Percentiles rank a stretch among this genome's conserved stretches.
phyloP scores from a whole-genome alignment of 2,888 invertebrate species.

The Agrenia bidenticulata region DNA sequence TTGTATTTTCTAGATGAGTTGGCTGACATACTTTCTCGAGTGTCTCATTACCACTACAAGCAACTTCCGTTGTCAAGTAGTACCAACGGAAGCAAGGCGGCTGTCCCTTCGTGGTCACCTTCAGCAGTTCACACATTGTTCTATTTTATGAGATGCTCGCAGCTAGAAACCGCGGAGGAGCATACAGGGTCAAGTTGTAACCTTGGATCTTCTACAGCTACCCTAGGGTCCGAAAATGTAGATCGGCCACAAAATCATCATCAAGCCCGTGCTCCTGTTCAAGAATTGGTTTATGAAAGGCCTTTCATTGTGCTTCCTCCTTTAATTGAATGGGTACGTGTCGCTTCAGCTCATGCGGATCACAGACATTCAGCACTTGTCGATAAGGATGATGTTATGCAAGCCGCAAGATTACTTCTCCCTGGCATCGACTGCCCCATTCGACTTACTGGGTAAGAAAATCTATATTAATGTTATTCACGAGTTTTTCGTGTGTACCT shows the following conservation, averaged over 20 bases:
- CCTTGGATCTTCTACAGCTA: conserved; percentile 44
- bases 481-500: background rate
- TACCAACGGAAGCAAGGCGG: conserved; percentile 43
- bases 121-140: conserved; percentile 78
- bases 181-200: conserved; percentile 31
- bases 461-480: conserved; percentile 18
- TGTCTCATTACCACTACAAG: conserved; percentile 51
- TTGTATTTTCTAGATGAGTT: conserved; percentile 41
- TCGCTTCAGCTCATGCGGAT: conserved; percentile 77
- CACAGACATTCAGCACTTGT: conserved; percentile 74
- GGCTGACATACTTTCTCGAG: conserved; percentile 51
- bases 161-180: conserved; percentile 55
- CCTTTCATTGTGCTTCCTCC: conserved; percentile 87
- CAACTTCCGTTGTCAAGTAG: conserved; percentile 47
- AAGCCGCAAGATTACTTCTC: conserved; percentile 78
- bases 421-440: conserved; percentile 89
- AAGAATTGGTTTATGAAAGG: conserved; percentile 80
- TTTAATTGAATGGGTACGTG: conserved; percentile 85
- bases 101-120: conserved; percentile 57
- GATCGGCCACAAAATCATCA: conserved; percentile 40
- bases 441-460: conserved; percentile 65
- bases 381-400: conserved; percentile 83
- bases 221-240: conserved; percentile 38
- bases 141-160: conserved; percentile 90
- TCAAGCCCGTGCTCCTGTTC: conserved; percentile 61